These are phyloP conservation scores for Belonocnema kinseyi DNA, from an alignment of 1,140 invertebrate genomes.

Conservation along the genomic window DNA sequence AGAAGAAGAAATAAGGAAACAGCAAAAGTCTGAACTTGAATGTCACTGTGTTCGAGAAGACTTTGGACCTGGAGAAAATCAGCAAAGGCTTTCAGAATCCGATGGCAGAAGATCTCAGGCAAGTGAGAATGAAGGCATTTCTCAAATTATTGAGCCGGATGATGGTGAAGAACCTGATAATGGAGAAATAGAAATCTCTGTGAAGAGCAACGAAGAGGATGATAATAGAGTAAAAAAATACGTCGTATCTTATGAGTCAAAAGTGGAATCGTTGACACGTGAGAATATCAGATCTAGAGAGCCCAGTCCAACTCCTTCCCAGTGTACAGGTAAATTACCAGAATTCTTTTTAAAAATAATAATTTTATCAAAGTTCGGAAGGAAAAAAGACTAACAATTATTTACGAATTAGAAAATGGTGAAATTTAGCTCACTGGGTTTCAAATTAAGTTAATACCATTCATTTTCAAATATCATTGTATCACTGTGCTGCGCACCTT, in stretches of 20 bases:
- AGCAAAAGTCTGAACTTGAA: conserved; percentile 33
- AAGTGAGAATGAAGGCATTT: conserved; percentile 52
- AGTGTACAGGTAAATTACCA: conserved; percentile 51
- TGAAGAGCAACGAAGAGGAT: conserved; percentile 66
- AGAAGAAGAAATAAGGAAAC: conserved; percentile 32
- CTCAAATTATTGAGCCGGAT: conserved; percentile 61
- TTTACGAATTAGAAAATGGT: no score
- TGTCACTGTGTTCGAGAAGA: conserved; percentile 31
- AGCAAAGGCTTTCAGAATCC: conserved; percentile 52
- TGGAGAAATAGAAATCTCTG: conserved; percentile 68
- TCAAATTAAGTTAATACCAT: no score
- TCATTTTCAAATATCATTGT: no score
- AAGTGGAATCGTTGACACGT: conserved; percentile 54
- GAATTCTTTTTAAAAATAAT: not conserved
- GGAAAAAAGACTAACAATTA: no score
- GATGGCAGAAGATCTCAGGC: conserved; percentile 47
- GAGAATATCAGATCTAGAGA: conserved; percentile 54
- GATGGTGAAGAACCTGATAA: conserved; percentile 63
- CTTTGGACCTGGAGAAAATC: conserved; percentile 51
- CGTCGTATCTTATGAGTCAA: conserved; percentile 71
- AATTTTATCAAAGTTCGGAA: no score
- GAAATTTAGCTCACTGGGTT: no score
- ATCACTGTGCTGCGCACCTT: no score
- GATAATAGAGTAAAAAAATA: conserved; percentile 70
- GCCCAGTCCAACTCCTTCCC: conserved; percentile 63